Evolutionary conservation across 2,113 vertebrate genomes (phyloP), one percentile per base, ranked within the genome.

Genomic region (Malurus alboscapulatus): DNA sequence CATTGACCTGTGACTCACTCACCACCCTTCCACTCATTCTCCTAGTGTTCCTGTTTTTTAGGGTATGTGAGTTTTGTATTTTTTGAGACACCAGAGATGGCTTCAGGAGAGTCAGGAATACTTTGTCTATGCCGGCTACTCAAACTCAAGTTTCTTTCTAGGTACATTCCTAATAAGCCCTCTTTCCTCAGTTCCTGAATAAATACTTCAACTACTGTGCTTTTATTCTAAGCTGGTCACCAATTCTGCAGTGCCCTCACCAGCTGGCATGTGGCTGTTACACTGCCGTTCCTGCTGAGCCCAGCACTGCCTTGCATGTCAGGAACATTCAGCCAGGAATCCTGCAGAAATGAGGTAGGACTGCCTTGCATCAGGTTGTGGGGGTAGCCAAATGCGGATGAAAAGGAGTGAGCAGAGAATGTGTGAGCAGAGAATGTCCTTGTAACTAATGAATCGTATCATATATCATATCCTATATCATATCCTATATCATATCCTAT

Each of bases 151-250:
- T 68, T 74, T 90, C 48, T 71, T 78, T 81, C 84, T 63, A 63
- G 34, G 34, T 62, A 44, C 2, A 4, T 77, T 90, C 32, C 59
- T 71, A 74, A 27, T 51, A 24, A 54, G 22, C n/a, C 21, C 32
- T 54, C 26, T 73, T 66, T 47, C 32, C n/a, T 93, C 38, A 27
- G 8, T 73, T 87, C 38, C 42, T 58, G 22, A 58, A 76, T 61
- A 68, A 87, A 68, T 73, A 62, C 42, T 85, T 79, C 12, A 80
- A 73, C 38, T 90, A 4, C 32, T 25, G 54, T 66, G 48, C 6
- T 94, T 90, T 76, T 93, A 72, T 76, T 90, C 66, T 32, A 48
- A 61, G 62, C 53, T 92, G 53, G 87, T 61, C 62, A 84, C 36
- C 32, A 44, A 0, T 42, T 63, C 63, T 57, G 50, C 74, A 79